These are phyloP conservation scores for human (Homo sapiens) DNA, from an alignment of 2,113 vertebrate genomes.

Conservation along the genomic window GRCh38 chr16:79417501-79418000, in stretches of 20 bases:
- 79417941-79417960: not conserved
- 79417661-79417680: accelerated
- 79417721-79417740: slow-evolving; percentile 50
- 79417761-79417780: slow-evolving; percentile 65
- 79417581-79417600: accelerated
- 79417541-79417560: accelerated
- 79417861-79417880: slow-evolving; percentile 59
- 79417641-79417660: not conserved
- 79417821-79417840: not conserved
- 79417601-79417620: not conserved
- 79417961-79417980: not conserved
- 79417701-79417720: slow-evolving; percentile 39
- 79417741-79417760: slow-evolving; percentile 25
- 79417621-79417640: accelerated
- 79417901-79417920: slow-evolving; percentile 66
- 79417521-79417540: accelerated
- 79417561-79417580: not conserved
- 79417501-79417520: not conserved
- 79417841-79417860: accelerated
- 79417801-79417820: slow-evolving; percentile 19
- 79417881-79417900: slow-evolving; percentile 21
- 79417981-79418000: not conserved
- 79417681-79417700: not conserved
- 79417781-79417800: slow-evolving; percentile 69
- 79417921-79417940: slow-evolving; percentile 38